phyloP scores from a whole-genome alignment of 2,797 vertebrate species.

The Urosaurus nigricauda region DNA sequence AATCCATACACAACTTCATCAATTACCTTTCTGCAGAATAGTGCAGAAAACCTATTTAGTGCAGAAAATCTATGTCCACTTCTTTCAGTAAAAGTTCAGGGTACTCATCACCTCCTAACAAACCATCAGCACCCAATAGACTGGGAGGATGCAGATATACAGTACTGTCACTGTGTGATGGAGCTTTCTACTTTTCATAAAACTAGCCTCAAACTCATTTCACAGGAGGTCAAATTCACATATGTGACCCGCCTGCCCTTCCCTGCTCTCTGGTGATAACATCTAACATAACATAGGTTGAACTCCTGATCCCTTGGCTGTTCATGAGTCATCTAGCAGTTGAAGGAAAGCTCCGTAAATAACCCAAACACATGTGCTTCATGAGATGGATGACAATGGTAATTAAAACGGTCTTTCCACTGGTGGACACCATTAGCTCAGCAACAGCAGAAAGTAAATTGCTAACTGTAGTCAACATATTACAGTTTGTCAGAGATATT shows the following conservation, averaged over 20 bases:
- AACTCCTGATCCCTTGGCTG: conserved; percentile 49
- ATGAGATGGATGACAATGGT: conserved; percentile 67
- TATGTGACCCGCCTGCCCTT: conserved; percentile 36
- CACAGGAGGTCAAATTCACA: conserved; percentile 52
- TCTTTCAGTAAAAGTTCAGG: background rate
- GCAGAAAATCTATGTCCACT: background rate
- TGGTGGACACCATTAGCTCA: conserved; percentile 61
- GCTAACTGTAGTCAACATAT: conserved; percentile 68
- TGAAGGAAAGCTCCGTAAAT: conserved; percentile 58
- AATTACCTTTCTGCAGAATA: background rate
- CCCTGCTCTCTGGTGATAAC: conserved; percentile 49
- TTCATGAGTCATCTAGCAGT: conserved; percentile 56
- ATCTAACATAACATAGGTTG: conserved; percentile 36
- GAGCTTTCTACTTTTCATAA: conserved; percentile 25
- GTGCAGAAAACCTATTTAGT: conserved; percentile 23
- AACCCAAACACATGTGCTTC: conserved; percentile 48
- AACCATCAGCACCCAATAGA: conserved; percentile 36
- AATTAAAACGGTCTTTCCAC: conserved; percentile 74
- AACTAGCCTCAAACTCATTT: conserved; percentile 37
- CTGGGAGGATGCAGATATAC: conserved; percentile 13
- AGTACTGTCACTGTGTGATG: background rate
- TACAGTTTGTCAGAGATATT: conserved; percentile 74
- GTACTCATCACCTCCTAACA: conserved; percentile 37
- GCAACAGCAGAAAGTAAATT: conserved; percentile 69
- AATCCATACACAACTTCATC: background rate